phyloP scores from a whole-genome alignment of 2,888 invertebrate species.

The Corbicula japonica region DNA sequence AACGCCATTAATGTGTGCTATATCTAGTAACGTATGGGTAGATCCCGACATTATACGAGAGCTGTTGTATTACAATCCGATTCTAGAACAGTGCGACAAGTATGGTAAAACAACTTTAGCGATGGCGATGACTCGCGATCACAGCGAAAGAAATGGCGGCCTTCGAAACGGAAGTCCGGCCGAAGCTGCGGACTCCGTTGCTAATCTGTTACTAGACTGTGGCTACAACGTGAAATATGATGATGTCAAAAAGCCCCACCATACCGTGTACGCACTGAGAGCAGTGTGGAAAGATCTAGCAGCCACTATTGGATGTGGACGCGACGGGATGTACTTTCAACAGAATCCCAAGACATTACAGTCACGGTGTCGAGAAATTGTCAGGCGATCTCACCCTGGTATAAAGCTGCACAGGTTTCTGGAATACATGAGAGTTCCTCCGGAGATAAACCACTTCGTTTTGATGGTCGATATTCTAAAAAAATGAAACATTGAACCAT shows the following conservation, averaged over 20 bases:
- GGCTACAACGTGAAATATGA: conserved; percentile 62
- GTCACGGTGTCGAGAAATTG: conserved; percentile 45
- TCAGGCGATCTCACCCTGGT: conserved; percentile 55
- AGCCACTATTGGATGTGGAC: conserved; percentile 60
- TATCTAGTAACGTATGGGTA: conserved; percentile 34
- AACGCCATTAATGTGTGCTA: conserved; percentile 58
- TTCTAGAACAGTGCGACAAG: conserved; percentile 57
- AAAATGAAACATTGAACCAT: background rate
- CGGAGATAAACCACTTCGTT: conserved; percentile 52
- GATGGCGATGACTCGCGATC: conserved; percentile 57
- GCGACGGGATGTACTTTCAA: conserved; percentile 49
- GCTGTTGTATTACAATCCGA: conserved; percentile 57
- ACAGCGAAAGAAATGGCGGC: conserved; percentile 14
- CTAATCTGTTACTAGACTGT: conserved; percentile 55
- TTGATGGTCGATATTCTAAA: conserved; percentile 34
- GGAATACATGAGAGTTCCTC: conserved; percentile 56
- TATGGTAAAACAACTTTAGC: conserved; percentile 57
- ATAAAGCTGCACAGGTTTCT: conserved; percentile 52
- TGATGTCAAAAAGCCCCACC: conserved; percentile 55
- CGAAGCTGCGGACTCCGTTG: conserved; percentile 29
- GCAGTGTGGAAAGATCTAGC: conserved; percentile 63
- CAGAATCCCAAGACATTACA: conserved; percentile 53
- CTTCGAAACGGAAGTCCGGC: background rate
- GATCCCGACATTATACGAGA: conserved; percentile 55
- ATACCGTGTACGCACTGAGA: conserved; percentile 55